These are phyloP conservation scores for Remorina albescens DNA, from an alignment of 2,797 vertebrate genomes.

Conservation along the genomic window DNA sequence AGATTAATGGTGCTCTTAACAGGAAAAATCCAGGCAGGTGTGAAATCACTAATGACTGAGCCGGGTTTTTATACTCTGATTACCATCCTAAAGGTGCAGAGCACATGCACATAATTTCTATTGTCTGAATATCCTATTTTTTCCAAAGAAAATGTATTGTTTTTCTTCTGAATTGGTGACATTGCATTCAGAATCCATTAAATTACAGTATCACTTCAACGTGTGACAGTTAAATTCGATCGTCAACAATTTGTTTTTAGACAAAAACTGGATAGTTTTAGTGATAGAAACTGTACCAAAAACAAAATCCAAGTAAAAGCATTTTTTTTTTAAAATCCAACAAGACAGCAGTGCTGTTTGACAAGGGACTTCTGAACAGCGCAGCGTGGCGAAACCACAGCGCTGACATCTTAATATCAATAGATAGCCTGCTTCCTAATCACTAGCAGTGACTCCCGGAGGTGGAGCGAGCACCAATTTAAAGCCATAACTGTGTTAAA, in stretches of 20 bases:
- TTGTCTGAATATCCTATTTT: slow-evolving; percentile 2
- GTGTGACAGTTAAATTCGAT: background rate
- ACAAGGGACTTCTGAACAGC: background rate
- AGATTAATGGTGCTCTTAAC: slow-evolving; percentile 39
- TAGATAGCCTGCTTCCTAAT: background rate
- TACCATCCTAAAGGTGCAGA: slow-evolving; percentile 14
- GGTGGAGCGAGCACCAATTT: background rate
- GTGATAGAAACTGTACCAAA: background rate
- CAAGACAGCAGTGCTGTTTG: background rate
- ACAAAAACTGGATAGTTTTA: background rate
- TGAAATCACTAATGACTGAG: slow-evolving; percentile 34
- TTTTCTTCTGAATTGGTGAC: background rate
- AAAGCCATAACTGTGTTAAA: background rate
- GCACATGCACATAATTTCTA: background rate
- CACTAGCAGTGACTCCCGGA: background rate
- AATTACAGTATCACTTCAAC: too few relatives aligned
- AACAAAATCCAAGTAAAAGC: background rate
- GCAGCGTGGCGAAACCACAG: background rate
- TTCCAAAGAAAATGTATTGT: slow-evolving; percentile 3
- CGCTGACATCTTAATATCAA: background rate
- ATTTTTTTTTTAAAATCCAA: too few relatives aligned
- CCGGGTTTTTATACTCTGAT: slow-evolving; percentile 28
- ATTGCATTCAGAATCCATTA: slow-evolving; percentile 3
- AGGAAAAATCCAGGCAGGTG: slow-evolving; percentile 23
- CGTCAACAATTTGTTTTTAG: background rate